A percentile compares a stretch with the other conserved stretches of the same genome.
phyloP scores from a whole-genome alignment of 1,140 invertebrate genomes.

The honey bee (Apis mellifera) region DNA sequence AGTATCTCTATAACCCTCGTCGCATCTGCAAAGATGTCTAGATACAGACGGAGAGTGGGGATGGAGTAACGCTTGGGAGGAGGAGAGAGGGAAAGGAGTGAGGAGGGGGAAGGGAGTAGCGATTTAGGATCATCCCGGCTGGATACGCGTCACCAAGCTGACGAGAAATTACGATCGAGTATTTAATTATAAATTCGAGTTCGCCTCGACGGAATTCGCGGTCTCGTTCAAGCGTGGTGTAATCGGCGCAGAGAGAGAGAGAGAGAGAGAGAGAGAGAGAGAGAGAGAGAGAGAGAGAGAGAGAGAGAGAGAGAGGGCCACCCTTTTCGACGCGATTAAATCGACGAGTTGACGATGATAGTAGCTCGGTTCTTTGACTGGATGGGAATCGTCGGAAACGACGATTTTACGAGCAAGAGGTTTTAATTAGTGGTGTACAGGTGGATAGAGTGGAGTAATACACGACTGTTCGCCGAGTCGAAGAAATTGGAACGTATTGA shows the following conservation, averaged over 20 bases:
- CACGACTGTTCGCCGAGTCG: not conserved
- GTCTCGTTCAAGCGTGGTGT: constrained; percentile 8
- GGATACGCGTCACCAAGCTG: constrained; percentile 9
- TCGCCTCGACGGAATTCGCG: constrained; percentile 14
- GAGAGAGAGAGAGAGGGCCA: not conserved
- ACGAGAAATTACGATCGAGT: constrained; percentile 35
- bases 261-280: too few relatives aligned
- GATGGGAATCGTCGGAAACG: constrained; percentile 11
- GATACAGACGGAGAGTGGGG: not conserved
- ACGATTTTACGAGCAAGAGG: constrained; percentile 2
- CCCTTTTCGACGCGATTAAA: constrained; percentile 35
- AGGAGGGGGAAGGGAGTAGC: too few relatives aligned
- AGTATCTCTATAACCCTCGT: constrained; percentile 48
- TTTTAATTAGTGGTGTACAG: not conserved
- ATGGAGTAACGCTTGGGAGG: too few relatives aligned
- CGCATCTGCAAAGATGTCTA: constrained; percentile 48
- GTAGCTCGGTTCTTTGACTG: constrained; percentile 19
- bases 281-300: too few relatives aligned
- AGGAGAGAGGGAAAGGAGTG: too few relatives aligned
- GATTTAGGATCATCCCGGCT: constrained; percentile 11
- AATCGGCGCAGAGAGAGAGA: not conserved
- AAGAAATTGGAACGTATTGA: not conserved
- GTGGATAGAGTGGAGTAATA: not conserved
- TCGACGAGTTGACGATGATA: constrained; percentile 5
- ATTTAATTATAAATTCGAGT: constrained; percentile 46